Evolutionary conservation across 2,797 vertebrate genomes (phyloP).

Genomic region (Prionace glauca): DNA sequence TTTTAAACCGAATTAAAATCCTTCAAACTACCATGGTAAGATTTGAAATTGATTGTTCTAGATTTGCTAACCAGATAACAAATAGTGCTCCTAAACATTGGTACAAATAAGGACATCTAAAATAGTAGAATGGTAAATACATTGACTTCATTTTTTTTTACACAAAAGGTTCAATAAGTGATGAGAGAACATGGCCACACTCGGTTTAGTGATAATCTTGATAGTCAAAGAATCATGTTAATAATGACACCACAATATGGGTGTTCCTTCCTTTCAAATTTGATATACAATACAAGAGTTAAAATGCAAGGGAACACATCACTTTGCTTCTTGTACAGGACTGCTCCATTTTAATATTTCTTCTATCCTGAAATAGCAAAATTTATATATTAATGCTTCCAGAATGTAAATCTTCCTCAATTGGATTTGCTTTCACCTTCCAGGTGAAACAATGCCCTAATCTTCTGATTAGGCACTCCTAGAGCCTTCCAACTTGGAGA

Average conservation of each 20-base stretch:
- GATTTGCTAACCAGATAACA: not conserved
- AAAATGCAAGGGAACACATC: no score
- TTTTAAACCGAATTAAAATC: not conserved
- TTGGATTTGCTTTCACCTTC: no score
- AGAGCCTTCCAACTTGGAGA: no score
- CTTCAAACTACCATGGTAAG: not conserved
- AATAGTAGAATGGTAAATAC: not conserved
- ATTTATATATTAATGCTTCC: no score
- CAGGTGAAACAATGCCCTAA: no score
- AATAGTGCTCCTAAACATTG: not conserved
- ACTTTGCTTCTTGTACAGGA: no score
- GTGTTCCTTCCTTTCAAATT: no score
- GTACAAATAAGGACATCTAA: not conserved
- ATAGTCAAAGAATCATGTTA: not conserved
- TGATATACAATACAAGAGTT: no score
- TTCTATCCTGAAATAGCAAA: no score
- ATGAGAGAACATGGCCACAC: not conserved
- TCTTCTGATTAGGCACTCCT: no score
- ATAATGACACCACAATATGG: not conserved
- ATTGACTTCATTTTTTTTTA: not conserved
- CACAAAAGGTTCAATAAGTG: not conserved
- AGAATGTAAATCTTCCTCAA: no score
- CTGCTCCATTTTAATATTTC: no score
- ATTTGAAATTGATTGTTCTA: not conserved
- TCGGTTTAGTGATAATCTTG: not conserved